Base-by-base conservation (phyloP, 2,113 vertebrate genomes). In the Gobio gobio region DNA sequence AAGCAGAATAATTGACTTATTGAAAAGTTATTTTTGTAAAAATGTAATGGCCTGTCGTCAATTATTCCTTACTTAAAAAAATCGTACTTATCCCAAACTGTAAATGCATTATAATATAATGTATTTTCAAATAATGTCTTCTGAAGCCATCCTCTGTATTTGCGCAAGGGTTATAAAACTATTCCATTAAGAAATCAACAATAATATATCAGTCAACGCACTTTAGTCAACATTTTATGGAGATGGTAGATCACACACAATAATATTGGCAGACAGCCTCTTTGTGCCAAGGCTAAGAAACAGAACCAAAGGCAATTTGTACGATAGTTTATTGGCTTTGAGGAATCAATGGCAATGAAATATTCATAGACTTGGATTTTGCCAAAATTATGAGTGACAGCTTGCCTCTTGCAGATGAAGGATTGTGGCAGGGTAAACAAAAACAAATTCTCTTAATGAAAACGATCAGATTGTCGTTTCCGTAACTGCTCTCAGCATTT, bases 301-400 rank as follows among this genome's bases (percentile, higher is more conserved):
- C 88, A 87, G 84, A 91, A 92, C 91, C 90, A 91, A 90, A 93
- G 94, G 95, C 95, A 96, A 97, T 97, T 95, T 94, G 91, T 95
- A 97, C 96, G 97, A 96, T 94, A 93, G 90, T 94, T 96, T 96
- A 97, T 96, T 95, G 92, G 92, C 94, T 95, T 95, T 95, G 94
- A 96, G 95, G 95, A 95, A 95, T 95, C 94, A 93, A 93, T 94
- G 91, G 95, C 95, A 95, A 96, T 97, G 96, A 97, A 97, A 96
- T 96, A 97, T 97, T 97, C 95, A 97, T 97, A 94, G 94, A 93
- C 94, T 95, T 96, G 96, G 96, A 96, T 97, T 96, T 96, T 95
- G 94, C 94, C 94, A 95, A 96, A 96, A 97, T 96, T 95, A 96
- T 95, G 94, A 95, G 93, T 95, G 95, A 96, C 95, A 93, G 93